These are phyloP conservation scores for Pachliopta kotzebuea DNA, from an alignment of 2,888 invertebrate species.

Conservation along the genomic window DNA sequence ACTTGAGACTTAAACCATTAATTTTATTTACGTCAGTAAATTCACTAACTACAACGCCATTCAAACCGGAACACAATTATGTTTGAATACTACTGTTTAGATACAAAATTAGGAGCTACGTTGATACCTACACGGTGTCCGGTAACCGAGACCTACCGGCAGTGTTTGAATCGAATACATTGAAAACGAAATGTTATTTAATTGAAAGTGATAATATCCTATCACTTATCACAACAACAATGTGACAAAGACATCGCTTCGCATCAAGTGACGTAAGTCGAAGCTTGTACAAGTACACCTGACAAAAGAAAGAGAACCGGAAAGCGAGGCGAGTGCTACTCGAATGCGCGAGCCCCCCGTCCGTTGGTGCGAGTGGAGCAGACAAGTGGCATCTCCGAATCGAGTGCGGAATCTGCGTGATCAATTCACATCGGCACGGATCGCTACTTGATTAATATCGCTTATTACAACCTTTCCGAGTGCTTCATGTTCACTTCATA, in stretches of 20 bases:
- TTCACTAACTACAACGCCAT: no score
- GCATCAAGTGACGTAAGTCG: slow-evolving; percentile 61
- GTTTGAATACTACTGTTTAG: no score
- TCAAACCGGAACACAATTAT: no score
- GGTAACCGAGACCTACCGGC: no score
- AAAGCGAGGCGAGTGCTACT: slow-evolving; percentile 71
- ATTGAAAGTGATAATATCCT: slow-evolving; percentile 35
- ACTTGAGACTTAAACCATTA: no score
- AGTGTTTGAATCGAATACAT: no score
- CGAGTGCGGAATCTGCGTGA: slow-evolving; percentile 63
- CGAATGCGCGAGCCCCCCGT: slow-evolving; percentile 53
- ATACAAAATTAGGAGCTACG: no score
- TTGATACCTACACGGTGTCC: no score
- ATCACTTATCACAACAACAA: slow-evolving; percentile 64
- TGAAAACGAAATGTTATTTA: slow-evolving; percentile 6
- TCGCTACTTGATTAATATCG: slow-evolving; percentile 46
- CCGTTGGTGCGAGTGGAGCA: slow-evolving; percentile 64
- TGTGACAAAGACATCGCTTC: slow-evolving; percentile 69
- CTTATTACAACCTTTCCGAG: slow-evolving; percentile 44
- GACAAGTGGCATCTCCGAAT: slow-evolving; percentile 44
- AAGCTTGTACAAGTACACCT: slow-evolving; percentile 47
- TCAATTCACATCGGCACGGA: slow-evolving; percentile 72
- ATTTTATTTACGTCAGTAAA: no score
- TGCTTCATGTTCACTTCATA: slow-evolving; percentile 30
- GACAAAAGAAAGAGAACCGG: slow-evolving; percentile 76